These are phyloP conservation scores for Tenthredo mesomela DNA, from an alignment of 2,888 invertebrate genomes.

Conservation along the genomic window DNA sequence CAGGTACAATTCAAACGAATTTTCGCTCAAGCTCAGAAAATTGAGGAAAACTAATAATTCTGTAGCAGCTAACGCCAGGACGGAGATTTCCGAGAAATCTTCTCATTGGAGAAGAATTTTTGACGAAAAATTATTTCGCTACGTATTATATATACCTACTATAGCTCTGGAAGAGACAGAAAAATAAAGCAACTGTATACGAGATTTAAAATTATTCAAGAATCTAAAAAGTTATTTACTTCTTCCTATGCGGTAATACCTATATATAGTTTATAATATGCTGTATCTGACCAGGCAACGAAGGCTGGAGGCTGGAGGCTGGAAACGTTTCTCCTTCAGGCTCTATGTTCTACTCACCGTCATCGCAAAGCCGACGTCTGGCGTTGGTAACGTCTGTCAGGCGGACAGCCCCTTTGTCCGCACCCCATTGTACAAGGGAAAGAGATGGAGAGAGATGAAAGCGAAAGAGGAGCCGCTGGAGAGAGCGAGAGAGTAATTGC, in stretches of 20 bases:
- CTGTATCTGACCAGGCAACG: neutral
- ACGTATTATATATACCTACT: too few relatives aligned
- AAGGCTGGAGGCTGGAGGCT: neutral
- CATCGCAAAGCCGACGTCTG: constrained; percentile 36
- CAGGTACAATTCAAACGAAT: neutral
- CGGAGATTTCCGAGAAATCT: neutral
- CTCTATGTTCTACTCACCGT: neutral
- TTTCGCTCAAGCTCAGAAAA: constrained; percentile 3
- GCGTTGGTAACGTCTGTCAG: constrained; percentile 24
- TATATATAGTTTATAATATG: too few relatives aligned
- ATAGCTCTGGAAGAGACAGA: too few relatives aligned
- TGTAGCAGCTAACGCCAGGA: neutral
- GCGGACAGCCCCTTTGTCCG: constrained; percentile 25
- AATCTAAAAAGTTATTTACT: neutral
- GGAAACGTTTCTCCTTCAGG: constrained; percentile 10
- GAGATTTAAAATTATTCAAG: too few relatives aligned
- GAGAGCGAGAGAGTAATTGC: neutral
- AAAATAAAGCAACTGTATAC: too few relatives aligned
- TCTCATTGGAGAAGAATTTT: neutral
- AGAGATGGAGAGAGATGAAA: neutral
- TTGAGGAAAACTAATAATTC: constrained; percentile 12
- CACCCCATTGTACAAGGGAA: neutral
- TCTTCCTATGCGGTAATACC: neutral
- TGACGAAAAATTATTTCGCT: neutral
- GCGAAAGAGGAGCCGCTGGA: neutral